Evolutionary conservation across 2,888 invertebrate genomes (phyloP).

Genomic region (Pseudoips prasinana): DNA sequence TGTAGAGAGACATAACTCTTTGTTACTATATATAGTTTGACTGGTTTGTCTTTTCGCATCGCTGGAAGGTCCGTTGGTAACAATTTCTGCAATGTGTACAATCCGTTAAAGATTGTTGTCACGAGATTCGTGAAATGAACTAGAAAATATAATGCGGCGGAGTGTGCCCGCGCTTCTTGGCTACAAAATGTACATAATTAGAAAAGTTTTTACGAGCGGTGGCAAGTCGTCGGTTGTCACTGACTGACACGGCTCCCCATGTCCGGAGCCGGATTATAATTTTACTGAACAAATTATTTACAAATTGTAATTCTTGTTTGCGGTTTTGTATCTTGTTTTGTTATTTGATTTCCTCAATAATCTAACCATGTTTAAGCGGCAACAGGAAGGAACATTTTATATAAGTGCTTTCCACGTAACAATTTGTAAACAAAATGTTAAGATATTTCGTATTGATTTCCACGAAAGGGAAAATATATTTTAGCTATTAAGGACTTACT

Average conservation of each 20-base stretch:
- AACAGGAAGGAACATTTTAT: slow-evolving; percentile 4
- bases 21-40: too few relatives aligned
- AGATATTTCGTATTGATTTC: too few relatives aligned
- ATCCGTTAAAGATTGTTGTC: too few relatives aligned
- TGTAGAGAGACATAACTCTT: too few relatives aligned
- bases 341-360: slow-evolving; percentile 31
- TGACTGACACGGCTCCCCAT: slow-evolving; percentile 60
- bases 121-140: slow-evolving; percentile 68
- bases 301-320: slow-evolving; percentile 57
- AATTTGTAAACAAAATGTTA: slow-evolving; percentile 12
- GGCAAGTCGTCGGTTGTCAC: slow-evolving; percentile 71
- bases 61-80: too few relatives aligned
- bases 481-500: too few relatives aligned
- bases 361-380: slow-evolving; percentile 12
- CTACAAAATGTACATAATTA: slow-evolving; percentile 80
- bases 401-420: slow-evolving; percentile 6
- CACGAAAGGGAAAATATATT: too few relatives aligned
- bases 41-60: too few relatives aligned
- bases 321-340: slow-evolving; percentile 35
- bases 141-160: slow-evolving; percentile 70
- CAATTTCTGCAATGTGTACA: too few relatives aligned
- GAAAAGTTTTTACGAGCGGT: slow-evolving; percentile 78
- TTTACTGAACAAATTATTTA: slow-evolving; percentile 69
- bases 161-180: slow-evolving; percentile 62
- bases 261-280: slow-evolving; percentile 71